Evolutionary conservation across 2,113 vertebrate species (phyloP).

Genomic region (Patagioenas fasciata): DNA sequence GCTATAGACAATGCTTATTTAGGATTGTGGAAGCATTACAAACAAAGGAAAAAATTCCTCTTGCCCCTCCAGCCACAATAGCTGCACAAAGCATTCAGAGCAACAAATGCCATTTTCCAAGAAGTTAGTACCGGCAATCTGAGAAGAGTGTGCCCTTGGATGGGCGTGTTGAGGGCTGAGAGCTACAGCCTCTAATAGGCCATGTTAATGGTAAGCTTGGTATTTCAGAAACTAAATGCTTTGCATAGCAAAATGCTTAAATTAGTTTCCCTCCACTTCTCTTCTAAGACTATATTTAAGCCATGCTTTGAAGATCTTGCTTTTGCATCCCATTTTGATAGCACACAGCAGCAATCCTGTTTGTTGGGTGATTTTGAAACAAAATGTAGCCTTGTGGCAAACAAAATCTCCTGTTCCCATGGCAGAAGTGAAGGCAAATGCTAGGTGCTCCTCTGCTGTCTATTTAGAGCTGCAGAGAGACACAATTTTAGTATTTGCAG

Average conservation of each 20-base stretch:
- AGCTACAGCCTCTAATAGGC: neutral
- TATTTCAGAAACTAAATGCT: neutral
- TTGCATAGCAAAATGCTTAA: neutral
- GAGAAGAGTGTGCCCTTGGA: neutral
- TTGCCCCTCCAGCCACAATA: slow-evolving; percentile 13
- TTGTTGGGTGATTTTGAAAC: neutral
- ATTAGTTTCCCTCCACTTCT: neutral
- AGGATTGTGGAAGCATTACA: slow-evolving; percentile 30
- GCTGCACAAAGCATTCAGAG: slow-evolving; percentile 25
- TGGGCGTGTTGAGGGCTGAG: neutral
- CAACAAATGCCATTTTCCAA: slow-evolving; percentile 3
- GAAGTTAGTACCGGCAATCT: neutral
- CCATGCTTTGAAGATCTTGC: slow-evolving; percentile 24
- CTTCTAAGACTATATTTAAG: slow-evolving; percentile 2
- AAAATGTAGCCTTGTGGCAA: neutral
- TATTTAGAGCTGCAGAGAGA: neutral
- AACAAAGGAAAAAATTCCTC: slow-evolving; percentile 47
- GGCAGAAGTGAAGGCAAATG: neutral
- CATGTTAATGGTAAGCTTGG: neutral
- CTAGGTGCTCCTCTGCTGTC: neutral
- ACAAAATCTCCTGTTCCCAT: slow-evolving; percentile 16
- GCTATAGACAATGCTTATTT: slow-evolving; percentile 57
- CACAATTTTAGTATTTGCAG: neutral
- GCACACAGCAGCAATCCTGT: neutral
- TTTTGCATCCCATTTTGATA: slow-evolving; percentile 36